Evolutionary conservation across 2,113 vertebrate genomes (phyloP).

Genomic region (Crotalus tigris): DNA sequence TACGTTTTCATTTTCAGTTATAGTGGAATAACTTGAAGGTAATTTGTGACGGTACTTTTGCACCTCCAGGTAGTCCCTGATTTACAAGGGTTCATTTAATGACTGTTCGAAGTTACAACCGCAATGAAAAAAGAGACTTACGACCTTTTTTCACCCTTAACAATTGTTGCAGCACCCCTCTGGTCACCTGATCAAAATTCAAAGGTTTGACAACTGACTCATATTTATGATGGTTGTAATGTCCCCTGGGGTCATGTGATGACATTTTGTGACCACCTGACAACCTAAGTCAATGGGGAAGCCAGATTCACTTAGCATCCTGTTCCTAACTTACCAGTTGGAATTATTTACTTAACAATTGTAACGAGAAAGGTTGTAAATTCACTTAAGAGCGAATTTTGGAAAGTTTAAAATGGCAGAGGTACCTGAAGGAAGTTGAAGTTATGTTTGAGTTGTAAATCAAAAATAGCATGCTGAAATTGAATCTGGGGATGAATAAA

Average conservation of each 20-base stretch:
- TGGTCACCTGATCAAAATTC: not conserved
- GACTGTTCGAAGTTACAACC: not conserved
- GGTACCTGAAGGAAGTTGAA: not conserved
- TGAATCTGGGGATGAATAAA: not conserved
- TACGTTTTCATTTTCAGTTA: too few species aligned
- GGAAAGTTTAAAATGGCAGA: not conserved
- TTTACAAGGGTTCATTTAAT: not conserved
- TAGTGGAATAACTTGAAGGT: not conserved
- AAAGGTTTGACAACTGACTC: not conserved
- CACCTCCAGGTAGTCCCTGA: not conserved
- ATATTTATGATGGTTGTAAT: not conserved
- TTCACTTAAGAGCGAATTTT: too few species aligned
- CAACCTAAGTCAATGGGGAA: not conserved
- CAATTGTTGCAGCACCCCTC: not conserved
- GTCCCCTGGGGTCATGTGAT: not conserved
- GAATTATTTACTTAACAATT: not conserved
- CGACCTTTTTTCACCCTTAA: not conserved
- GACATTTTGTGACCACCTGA: not conserved
- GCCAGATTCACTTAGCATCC: not conserved
- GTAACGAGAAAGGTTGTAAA: not conserved
- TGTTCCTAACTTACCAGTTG: too few species aligned
- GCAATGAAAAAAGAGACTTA: not conserved
- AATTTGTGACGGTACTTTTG: not conserved
- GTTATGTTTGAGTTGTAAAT: not conserved
- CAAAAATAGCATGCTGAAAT: not conserved